phyloP scores from a whole-genome alignment of 2,113 vertebrate genomes.

The Crocuta crocuta region DNA sequence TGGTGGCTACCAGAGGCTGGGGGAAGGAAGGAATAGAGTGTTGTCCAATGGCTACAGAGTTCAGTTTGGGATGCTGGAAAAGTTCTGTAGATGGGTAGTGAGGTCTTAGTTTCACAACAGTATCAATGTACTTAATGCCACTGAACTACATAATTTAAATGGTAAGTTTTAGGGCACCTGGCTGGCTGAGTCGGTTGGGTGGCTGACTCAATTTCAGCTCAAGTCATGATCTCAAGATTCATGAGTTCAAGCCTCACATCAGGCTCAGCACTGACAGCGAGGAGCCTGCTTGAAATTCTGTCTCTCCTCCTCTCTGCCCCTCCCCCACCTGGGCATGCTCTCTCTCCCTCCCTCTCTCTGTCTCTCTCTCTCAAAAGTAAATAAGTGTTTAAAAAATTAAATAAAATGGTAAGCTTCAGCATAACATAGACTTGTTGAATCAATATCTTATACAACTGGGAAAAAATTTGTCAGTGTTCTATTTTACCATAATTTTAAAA shows the following conservation, averaged over 20 bases:
- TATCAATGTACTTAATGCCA: not conserved
- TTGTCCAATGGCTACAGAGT: not conserved
- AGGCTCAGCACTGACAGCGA: no score
- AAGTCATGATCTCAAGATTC: no score
- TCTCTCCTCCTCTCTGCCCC: no score
- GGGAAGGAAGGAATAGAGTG: not conserved
- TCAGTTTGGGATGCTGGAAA: not conserved
- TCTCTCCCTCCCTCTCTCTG: no score
- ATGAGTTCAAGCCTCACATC: no score
- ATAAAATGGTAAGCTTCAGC: not conserved
- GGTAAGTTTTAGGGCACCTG: not conserved
- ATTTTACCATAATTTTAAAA: not conserved
- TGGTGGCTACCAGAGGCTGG: not conserved
- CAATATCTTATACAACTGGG: not conserved
- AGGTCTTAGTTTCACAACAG: not conserved
- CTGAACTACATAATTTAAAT: not conserved
- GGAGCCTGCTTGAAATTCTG: no score
- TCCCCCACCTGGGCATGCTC: no score
- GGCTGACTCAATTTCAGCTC: no score
- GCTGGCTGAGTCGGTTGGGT: no score
- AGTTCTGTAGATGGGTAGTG: not conserved
- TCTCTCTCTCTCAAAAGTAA: no score
- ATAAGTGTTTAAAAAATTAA: no score
- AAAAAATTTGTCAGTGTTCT: not conserved
- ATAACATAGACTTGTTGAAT: not conserved